Evolutionary conservation across 2,113 vertebrate genomes (phyloP).

Genomic region (Petroica traversi): DNA sequence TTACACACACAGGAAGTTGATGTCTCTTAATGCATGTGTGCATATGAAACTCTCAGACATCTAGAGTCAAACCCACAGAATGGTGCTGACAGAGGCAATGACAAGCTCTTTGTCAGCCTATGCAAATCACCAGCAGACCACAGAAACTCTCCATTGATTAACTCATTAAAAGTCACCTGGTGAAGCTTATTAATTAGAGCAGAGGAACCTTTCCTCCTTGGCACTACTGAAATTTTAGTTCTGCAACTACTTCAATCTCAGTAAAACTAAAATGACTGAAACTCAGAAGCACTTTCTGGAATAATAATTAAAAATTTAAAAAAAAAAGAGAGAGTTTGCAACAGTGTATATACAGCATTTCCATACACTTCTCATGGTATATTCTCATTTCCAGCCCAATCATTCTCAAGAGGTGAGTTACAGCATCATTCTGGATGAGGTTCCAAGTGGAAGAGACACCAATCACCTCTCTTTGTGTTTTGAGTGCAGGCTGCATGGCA

Average conservation of each 20-base stretch:
- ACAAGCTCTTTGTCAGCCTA: background rate
- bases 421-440: no score
- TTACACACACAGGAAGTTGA: background rate
- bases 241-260: background rate
- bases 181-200: background rate
- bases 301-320: background rate
- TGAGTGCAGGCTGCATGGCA: rapidly evolving
- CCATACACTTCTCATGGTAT: background rate
- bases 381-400: background rate
- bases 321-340: background rate
- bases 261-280: background rate
- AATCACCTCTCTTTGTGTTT: background rate
- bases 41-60: background rate
- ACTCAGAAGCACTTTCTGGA: background rate
- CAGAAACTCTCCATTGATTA: background rate
- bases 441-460: background rate
- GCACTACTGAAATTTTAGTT: background rate
- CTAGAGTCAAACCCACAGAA: background rate
- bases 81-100: background rate
- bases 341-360: background rate
- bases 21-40: background rate
- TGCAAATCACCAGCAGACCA: background rate
- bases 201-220: background rate
- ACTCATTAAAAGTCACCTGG: background rate
- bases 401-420: background rate